Evolutionary conservation across 2,113 vertebrate species (phyloP).

Genomic region (Turnix velox): DNA sequence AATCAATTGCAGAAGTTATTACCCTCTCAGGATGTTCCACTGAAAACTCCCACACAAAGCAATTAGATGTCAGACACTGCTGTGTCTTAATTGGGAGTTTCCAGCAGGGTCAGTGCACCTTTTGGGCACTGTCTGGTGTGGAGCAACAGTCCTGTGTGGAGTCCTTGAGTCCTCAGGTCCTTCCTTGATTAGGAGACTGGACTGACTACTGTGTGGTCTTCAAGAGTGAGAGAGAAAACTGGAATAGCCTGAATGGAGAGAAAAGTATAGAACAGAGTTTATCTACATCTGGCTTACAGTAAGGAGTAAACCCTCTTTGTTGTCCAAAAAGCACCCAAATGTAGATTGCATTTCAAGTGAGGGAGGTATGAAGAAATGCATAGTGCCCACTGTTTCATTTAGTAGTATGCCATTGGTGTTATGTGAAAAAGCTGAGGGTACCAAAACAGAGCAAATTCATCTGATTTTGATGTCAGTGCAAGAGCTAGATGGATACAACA

Average conservation of each 20-base stretch:
- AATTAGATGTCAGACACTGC: neutral
- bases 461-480: neutral
- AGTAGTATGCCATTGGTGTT: neutral
- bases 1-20: neutral
- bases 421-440: neutral
- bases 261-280: neutral
- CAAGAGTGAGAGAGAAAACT: neutral
- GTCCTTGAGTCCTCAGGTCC: rapidly evolving
- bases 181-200: neutral
- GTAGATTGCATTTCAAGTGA: neutral
- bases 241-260: neutral
- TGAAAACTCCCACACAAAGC: neutral
- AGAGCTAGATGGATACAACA: neutral
- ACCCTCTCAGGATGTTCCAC: neutral
- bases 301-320: neutral
- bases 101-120: neutral
- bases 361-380: neutral
- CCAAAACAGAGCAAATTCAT: neutral
- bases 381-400: neutral
- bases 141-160: rapidly evolving
- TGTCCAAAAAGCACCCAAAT: neutral
- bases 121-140: rapidly evolving
- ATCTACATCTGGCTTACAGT: neutral
- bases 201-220: neutral
- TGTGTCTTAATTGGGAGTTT: neutral